A percentile compares a stretch with the other conserved stretches of the same genome.
phyloP scores from a whole-genome alignment of 2,888 invertebrate species.

The Cosmorhoe ocellata region DNA sequence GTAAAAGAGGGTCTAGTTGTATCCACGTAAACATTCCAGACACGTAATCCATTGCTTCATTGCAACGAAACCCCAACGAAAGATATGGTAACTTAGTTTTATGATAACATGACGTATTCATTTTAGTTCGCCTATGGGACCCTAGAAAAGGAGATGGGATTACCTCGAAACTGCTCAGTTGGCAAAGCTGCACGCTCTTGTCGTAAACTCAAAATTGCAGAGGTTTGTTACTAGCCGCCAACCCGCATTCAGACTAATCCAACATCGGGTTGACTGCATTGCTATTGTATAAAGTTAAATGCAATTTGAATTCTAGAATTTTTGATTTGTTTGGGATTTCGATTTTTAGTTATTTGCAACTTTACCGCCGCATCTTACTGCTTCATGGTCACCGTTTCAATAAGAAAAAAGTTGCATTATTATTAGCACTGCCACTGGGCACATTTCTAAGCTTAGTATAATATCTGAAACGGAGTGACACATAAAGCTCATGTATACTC shows the following conservation, averaged over 20 bases:
- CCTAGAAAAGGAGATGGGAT: conserved; percentile 13
- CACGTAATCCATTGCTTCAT: no score
- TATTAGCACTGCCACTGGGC: no score
- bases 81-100: background rate
- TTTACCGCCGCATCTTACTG: no score
- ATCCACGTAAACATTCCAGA: no score
- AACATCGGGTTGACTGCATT: conserved; percentile 31
- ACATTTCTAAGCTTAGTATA: background rate
- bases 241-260: conserved; percentile 32
- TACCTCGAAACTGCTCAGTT: conserved; percentile 17
- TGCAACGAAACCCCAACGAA: no score
- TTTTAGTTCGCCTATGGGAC: background rate
- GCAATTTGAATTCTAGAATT: background rate
- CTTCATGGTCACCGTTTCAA: no score
- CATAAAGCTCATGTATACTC: conserved; percentile 19
- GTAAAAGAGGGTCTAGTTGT: no score
- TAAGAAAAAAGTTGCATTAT: no score
- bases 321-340: no score
- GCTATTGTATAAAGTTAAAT: conserved; percentile 7
- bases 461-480: conserved; percentile 7
- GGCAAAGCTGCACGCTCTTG: conserved; percentile 26
- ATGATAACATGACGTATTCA: background rate
- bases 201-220: conserved; percentile 46
- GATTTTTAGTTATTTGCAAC: no score
- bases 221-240: conserved; percentile 36